Base-by-base conservation (phyloP, 1,140 invertebrate species). In the Dendroctonus ponderosae region DNA sequence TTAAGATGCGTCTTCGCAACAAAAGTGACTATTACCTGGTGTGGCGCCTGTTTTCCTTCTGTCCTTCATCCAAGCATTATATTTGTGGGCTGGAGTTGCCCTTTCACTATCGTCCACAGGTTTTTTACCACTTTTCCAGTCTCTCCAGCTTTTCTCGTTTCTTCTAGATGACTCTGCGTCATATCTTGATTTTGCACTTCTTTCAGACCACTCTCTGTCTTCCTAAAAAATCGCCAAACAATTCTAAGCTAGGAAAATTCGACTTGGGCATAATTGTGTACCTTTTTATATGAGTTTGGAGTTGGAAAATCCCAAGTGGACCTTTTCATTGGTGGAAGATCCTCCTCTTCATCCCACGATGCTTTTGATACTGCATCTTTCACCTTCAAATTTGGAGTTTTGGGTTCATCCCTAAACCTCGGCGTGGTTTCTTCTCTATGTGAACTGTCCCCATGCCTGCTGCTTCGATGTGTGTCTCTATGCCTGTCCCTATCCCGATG, bases 271-370 rank as follows among this genome's bases (percentile, higher is more conserved):
- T 46, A 46, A 2, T 41, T n/a, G 52, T 79, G 80, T 62, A 76
- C 80, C 26, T 72, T 76, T 44, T 80, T 81, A 57, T 83, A 80
- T 3, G 84, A 77, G 68, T 83, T 82, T 0, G 95, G 95, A 0
- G 95, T 97, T 0, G 94, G 94, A 75, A 93, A 87, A 80, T 98
- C 96, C 94, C 96, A 98, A 50, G 87, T 87, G 5, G 93, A 95
- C 71, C 85, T 85, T 39, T 82, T 86, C 7, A 75, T 72, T 11
- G 87, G 86, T 3, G 84, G 82, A 62, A 80, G 82, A 39, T 87
- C 87, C 67, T 90, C 87, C 70, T 94, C 91, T 76, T 95, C 93
- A 76, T 98, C 96, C 96, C 96, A 98, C 7, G 86, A 86, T 46
- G 89, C 88, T 76, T 86, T 89, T 6, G 87, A 89, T 5, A 88